These are phyloP conservation scores for Harpalus rubripes DNA, from an alignment of 2,888 invertebrate species.

Conservation along the genomic window DNA sequence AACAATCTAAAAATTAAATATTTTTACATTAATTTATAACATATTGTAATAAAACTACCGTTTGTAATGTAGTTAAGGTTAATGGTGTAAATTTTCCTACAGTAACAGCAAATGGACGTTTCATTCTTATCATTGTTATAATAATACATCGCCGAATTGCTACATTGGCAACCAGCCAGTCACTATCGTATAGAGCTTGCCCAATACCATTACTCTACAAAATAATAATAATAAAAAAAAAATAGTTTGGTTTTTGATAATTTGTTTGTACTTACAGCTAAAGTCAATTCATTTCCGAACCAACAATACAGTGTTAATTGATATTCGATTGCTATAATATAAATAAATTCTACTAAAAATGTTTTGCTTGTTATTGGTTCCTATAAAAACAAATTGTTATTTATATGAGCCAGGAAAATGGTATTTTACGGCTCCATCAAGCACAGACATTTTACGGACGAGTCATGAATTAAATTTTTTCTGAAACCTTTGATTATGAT, in stretches of 20 bases:
- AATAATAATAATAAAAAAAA: no score
- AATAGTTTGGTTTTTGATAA: not conserved
- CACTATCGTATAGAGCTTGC: conserved; percentile 73
- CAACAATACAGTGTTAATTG: conserved; percentile 73
- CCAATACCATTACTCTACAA: conserved; percentile 73
- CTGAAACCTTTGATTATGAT: no score
- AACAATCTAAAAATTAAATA: conserved; percentile 50
- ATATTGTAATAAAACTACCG: conserved; percentile 70
- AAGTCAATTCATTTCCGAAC: conserved; percentile 75
- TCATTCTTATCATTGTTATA: conserved; percentile 74
- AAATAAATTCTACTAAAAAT: conserved; percentile 74
- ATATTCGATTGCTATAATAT: conserved; percentile 74
- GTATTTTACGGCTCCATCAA: no score
- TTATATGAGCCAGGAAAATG: no score
- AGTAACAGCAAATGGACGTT: conserved; percentile 73
- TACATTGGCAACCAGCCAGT: conserved; percentile 72
- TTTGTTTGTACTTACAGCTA: conserved; percentile 70
- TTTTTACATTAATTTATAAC: conserved; percentile 13
- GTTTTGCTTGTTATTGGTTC: conserved; percentile 73
- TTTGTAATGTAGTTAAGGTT: conserved; percentile 73
- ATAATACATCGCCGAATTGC: conserved; percentile 73
- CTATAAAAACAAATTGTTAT: conserved; percentile 45
- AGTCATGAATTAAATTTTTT: no score
- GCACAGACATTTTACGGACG: no score
- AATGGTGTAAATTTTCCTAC: conserved; percentile 75